Evolutionary conservation across 1,140 invertebrate genomes (phyloP).

Genomic region (Diachasmimorpha longicaudata): DNA sequence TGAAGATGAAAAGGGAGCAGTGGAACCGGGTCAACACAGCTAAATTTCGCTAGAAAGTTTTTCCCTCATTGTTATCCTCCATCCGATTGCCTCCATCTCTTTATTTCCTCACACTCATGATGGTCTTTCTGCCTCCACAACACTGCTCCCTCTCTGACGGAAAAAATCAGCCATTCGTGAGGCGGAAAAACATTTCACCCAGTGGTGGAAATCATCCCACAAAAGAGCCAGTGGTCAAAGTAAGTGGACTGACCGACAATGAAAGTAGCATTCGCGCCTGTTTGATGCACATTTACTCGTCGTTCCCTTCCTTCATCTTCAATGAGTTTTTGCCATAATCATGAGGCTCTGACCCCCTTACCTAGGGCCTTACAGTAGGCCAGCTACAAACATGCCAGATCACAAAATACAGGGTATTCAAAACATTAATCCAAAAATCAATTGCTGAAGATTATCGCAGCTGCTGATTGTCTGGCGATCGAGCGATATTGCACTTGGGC

Average conservation of each 20-base stretch:
- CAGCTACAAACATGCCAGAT: not conserved
- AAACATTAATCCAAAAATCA: not conserved
- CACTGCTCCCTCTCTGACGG: not conserved
- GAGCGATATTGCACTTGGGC: too few species aligned
- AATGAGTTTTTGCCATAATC: constrained; percentile 1
- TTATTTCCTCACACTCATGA: not conserved
- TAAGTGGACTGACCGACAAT: constrained; percentile 5
- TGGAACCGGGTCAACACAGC: not conserved
- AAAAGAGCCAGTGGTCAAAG: not conserved
- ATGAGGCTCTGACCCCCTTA: not conserved
- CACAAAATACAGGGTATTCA: not conserved
- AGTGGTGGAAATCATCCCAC: not conserved
- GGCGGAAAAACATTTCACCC: not conserved
- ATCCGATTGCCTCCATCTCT: not conserved
- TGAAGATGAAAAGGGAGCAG: not conserved
- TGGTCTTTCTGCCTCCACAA: not conserved
- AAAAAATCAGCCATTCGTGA: not conserved
- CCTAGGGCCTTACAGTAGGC: not conserved
- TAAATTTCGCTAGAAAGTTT: constrained; percentile 1
- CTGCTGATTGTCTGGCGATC: too few species aligned
- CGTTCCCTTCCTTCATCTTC: not conserved
- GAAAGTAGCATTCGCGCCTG: constrained; percentile 8
- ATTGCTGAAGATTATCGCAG: not conserved
- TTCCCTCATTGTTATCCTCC: constrained; percentile 4
- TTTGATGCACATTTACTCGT: not conserved